These are phyloP conservation scores for Apocheima hispidaria DNA, from an alignment of 2,888 invertebrate species.

Conservation along the genomic window DNA sequence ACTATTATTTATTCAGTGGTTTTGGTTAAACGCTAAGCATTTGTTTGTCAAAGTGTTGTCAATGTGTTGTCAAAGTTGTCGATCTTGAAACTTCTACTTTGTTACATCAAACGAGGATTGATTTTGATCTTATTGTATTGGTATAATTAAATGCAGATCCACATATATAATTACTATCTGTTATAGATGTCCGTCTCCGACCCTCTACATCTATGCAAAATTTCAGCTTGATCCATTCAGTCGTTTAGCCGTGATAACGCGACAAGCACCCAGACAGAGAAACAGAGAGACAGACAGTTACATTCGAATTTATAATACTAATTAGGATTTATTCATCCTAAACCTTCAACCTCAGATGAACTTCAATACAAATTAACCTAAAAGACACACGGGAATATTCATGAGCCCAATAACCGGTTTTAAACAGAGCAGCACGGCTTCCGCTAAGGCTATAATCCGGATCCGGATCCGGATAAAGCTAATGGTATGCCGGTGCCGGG, in stretches of 20 bases:
- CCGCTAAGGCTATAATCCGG: constrained; percentile 50
- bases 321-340: too few relatives aligned
- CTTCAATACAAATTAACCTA: constrained; percentile 39
- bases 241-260: too few relatives aligned
- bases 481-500: constrained; percentile 56
- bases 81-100: neutral
- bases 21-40: constrained; percentile 19
- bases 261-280: too few relatives aligned
- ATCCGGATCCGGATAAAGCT: constrained; percentile 43
- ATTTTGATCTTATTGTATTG: too few relatives aligned
- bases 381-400: constrained; percentile 51
- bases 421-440: constrained; percentile 54
- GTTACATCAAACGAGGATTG: constrained; percentile 7
- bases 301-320: too few relatives aligned
- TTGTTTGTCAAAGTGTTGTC: constrained; percentile 19
- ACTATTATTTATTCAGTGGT: too few relatives aligned
- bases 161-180: neutral
- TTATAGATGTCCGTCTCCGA: too few relatives aligned
- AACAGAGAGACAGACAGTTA: too few relatives aligned
- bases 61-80: neutral
- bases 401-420: constrained; percentile 55
- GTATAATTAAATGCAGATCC: neutral
- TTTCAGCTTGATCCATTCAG: too few relatives aligned
- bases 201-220: too few relatives aligned
- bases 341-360: constrained; percentile 8